These are phyloP conservation scores for Limanda limanda DNA, from an alignment of 2,113 vertebrate species.

Conservation along the genomic window DNA sequence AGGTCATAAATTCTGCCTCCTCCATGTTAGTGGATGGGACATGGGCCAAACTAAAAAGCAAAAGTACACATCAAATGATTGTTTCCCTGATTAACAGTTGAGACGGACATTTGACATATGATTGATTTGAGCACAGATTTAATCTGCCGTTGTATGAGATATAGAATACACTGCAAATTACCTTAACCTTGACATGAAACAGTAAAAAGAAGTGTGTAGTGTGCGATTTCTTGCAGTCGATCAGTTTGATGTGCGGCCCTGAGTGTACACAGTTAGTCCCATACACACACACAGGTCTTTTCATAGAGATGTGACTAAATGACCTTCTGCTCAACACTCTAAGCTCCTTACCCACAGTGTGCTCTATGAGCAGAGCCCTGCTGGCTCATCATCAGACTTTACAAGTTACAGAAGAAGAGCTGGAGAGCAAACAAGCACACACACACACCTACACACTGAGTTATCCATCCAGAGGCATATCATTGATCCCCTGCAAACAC, in stretches of 20 bases:
- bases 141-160: too few species aligned
- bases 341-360: conserved; percentile 74
- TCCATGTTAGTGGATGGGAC: too few species aligned
- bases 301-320: conserved; percentile 68
- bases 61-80: too few species aligned
- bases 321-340: conserved; percentile 60
- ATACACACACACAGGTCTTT: conserved; percentile 42
- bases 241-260: conserved; percentile 4
- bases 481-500: conserved; percentile 14
- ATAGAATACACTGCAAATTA: too few species aligned
- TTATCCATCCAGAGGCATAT: conserved; percentile 13
- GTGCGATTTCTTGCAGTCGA: conserved; percentile 5
- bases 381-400: conserved; percentile 43
- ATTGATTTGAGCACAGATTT: too few species aligned
- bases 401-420: conserved; percentile 30
- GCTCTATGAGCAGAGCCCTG: conserved; percentile 51
- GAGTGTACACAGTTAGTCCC: conserved; percentile 27
- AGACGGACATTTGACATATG: too few species aligned
- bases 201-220: neutral
- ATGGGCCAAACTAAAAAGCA: too few species aligned
- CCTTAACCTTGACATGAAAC: neutral
- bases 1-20: too few species aligned
- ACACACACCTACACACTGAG: conserved; percentile 6
- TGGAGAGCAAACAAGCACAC: conserved; percentile 32
- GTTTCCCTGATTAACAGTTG: too few species aligned